Percentiles rank a stretch among this genome's conserved stretches.
These are phyloP conservation scores for Gymnocypris eckloni DNA, from an alignment of 2,797 vertebrate genomes.

Conservation along the genomic window DNA sequence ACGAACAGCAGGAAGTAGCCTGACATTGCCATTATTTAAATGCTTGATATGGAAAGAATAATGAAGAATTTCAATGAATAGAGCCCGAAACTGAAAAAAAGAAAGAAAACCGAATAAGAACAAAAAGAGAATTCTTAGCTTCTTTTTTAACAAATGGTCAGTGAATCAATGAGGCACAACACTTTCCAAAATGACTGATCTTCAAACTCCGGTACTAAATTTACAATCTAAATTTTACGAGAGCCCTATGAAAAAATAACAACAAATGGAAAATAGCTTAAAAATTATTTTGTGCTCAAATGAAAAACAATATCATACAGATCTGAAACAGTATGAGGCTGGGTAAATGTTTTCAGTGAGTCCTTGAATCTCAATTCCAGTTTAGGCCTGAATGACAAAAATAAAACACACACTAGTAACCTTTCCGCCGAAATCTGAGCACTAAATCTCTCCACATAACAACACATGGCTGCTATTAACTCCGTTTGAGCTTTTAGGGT, in stretches of 20 bases:
- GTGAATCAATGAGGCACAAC: neutral
- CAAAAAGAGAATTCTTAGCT: neutral
- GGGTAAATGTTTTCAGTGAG: neutral
- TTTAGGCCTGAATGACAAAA: neutral
- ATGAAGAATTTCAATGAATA: neutral
- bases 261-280: neutral
- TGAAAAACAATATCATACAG: neutral
- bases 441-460: neutral
- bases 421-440: neutral
- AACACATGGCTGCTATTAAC: neutral
- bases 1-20: neutral
- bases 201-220: neutral
- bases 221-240: neutral
- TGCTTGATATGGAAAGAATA: neutral
- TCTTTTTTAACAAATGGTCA: neutral
- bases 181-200: neutral
- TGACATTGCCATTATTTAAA: neutral
- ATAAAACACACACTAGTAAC: neutral
- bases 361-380: neutral
- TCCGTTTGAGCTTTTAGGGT: conserved; percentile 4
- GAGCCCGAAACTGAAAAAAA: neutral
- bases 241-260: neutral
- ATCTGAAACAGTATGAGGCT: neutral
- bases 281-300: neutral
- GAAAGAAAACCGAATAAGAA: neutral